phyloP scores from a whole-genome alignment of 2,797 vertebrate genomes.

The Heliangelus exortis region DNA sequence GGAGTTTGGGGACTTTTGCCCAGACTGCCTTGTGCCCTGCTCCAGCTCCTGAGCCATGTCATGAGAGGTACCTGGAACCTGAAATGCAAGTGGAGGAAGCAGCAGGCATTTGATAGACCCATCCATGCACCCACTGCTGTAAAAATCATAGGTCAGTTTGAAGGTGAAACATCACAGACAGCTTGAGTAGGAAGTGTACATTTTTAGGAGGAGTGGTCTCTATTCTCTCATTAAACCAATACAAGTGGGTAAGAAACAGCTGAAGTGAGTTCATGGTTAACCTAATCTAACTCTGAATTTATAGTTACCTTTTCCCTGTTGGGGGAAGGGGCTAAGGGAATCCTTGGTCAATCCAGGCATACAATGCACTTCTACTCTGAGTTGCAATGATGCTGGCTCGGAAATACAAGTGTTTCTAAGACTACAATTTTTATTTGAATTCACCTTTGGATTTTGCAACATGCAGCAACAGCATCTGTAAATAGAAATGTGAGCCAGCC shows the following conservation, averaged over 20 bases:
- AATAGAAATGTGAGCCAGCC: neutral
- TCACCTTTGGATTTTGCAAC: neutral
- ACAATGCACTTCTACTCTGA: neutral
- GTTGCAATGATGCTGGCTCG: neutral
- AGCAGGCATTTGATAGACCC: neutral
- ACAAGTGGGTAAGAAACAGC: neutral
- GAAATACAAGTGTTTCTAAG: neutral
- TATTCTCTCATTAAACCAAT: neutral
- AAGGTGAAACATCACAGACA: neutral
- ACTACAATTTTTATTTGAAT: neutral
- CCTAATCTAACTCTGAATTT: neutral
- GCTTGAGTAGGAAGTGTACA: neutral
- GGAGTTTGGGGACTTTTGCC: neutral
- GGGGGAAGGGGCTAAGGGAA: neutral
- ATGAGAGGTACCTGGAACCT: fast-evolving
- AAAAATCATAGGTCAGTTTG: neutral
- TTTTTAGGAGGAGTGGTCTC: neutral
- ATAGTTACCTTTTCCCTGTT: neutral
- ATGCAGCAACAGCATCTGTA: neutral
- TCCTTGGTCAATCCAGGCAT: neutral
- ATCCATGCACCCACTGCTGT: neutral
- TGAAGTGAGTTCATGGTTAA: neutral
- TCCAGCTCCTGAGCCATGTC: neutral
- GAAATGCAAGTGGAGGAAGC: neutral
- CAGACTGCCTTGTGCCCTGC: neutral